Percentiles rank a stretch among this genome's conserved stretches.
Evolutionary conservation across 2,888 invertebrate species (phyloP).

Genomic region (Dilophus febrilis): DNA sequence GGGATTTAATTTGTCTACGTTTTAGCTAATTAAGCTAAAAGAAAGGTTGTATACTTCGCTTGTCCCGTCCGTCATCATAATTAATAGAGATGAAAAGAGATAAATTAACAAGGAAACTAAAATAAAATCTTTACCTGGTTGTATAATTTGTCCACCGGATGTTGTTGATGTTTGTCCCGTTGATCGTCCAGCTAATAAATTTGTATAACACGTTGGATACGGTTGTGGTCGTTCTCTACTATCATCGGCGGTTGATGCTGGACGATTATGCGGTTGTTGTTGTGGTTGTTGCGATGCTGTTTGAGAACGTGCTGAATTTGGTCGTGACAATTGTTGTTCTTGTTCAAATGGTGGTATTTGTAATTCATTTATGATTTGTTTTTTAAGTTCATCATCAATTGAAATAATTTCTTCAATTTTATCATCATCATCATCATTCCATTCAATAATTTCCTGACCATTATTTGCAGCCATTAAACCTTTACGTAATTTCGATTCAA

Average conservation of each 20-base stretch:
- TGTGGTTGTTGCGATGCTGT: neutral
- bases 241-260: constrained; percentile 4
- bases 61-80: too few species aligned
- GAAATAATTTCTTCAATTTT: constrained; percentile 9
- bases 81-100: too few species aligned
- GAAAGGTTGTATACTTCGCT: too few species aligned
- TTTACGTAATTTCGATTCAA: constrained; percentile 23
- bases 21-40: too few species aligned
- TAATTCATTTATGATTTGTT: constrained; percentile 15
- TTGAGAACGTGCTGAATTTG: constrained; percentile 14
- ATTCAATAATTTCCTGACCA: constrained; percentile 12
- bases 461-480: constrained; percentile 15
- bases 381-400: constrained; percentile 14
- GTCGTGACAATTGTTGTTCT: constrained; percentile 15
- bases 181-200: constrained; percentile 25
- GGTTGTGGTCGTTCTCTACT: constrained; percentile 24
- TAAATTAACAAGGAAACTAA: too few species aligned
- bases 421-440: neutral
- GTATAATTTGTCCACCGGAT: constrained; percentile 27
- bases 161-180: constrained; percentile 22
- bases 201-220: constrained; percentile 28
- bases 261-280: neutral
- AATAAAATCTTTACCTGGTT: constrained; percentile 18
- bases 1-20: too few species aligned
- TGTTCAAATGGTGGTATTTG: constrained; percentile 11